Evolutionary conservation across 2,797 vertebrate genomes (phyloP).

Genomic region (Arctocebus calabarensis): DNA sequence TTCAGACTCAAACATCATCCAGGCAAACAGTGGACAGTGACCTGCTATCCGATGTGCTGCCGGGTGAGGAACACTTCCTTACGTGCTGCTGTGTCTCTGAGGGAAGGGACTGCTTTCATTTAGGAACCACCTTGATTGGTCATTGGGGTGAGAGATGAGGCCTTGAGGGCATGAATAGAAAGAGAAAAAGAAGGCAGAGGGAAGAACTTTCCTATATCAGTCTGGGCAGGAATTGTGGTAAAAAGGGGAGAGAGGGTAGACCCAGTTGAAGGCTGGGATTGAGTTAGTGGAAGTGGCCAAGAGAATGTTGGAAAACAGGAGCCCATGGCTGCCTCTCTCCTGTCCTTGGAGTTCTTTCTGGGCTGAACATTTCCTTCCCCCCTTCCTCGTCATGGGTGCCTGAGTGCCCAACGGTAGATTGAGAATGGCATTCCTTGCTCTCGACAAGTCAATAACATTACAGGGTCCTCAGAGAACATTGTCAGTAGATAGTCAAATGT

Average conservation of each 20-base stretch:
- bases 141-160: conserved; percentile 63
- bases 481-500: background rate
- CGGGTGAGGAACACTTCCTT: conserved; percentile 56
- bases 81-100: background rate
- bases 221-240: background rate
- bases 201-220: background rate
- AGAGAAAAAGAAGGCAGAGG: background rate
- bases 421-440: background rate
- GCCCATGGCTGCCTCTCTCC: background rate
- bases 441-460: background rate
- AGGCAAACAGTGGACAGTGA: background rate
- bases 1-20: background rate
- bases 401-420: background rate
- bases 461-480: background rate
- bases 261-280: background rate
- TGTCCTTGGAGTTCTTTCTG: background rate
- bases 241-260: background rate
- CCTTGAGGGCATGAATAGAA: background rate
- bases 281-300: background rate
- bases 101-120: conserved; percentile 58
- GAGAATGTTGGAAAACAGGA: background rate
- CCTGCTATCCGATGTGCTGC: background rate
- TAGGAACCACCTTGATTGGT: conserved; percentile 60
- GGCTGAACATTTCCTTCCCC: background rate
- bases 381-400: background rate